Evolutionary conservation across 2,113 vertebrate species (phyloP), one percentile per base, ranked within the genome.

Genomic region (Poecilia latipinna): DNA sequence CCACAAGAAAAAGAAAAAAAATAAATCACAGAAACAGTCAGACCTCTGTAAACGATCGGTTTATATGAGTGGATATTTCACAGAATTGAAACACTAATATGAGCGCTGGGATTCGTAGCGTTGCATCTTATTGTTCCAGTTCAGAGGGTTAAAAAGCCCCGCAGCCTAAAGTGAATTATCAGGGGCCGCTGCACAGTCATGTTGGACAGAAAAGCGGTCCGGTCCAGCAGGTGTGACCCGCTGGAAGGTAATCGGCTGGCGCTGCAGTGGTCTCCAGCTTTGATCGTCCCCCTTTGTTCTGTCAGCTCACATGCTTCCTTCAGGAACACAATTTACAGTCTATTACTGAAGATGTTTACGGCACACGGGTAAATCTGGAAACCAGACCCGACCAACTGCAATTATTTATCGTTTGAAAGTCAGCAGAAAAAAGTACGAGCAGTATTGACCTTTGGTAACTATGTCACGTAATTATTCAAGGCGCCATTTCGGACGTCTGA

Each of bases 331-430:
- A 78, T 91, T 87, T 86, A 91, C 78, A 82, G 79, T 82, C 81
- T 81, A 84, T 91, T 90, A 90, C 13, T 42, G 39, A 13, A 12
- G 83, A 79, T 72, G 82, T 91, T 91, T 90, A 89, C 70, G 75
- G 80, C 88, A 85, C 82, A 72, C 4, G 80, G 82, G 84, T 87
- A 90, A 91, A 90, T 89, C 82, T 84, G 76, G 42, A 75, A 51
- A 89, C 67, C 78, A 77, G 74, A 63, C 31, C 15, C 15, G 69
- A 67, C 83, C 87, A 77, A 78, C 33, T 39, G 82, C 26, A 31
- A 54, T 72, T 15, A 2, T 65, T 72, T 19, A 57, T 83, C 75
- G 65, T 82, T 74, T 80, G 63, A 65, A 80, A 77, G 68, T 64
- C 51, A 80, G 76, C 64, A 81, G 12, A 39, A 67, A 62, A 64